Conservation (phyloP, 2,888 invertebrate species). For the Cheilosia soror region DNA sequence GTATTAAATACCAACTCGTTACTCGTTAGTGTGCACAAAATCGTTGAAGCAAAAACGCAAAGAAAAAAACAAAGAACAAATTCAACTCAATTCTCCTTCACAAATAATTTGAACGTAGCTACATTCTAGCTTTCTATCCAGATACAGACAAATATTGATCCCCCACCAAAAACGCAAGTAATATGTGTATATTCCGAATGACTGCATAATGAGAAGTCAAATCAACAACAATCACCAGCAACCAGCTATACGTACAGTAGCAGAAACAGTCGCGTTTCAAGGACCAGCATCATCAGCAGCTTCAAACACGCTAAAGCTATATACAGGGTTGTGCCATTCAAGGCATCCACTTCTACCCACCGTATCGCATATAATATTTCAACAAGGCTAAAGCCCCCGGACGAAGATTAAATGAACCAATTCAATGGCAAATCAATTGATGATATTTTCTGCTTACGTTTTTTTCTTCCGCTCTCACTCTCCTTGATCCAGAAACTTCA, state of each 20-base stretch:
- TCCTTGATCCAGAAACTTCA: conserved; percentile 29
- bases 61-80: conserved; percentile 31
- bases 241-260: conserved; percentile 16
- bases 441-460: conserved; percentile 75
- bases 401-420: conserved; percentile 75
- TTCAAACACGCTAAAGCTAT: conserved; percentile 39
- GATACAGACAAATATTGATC: conserved; percentile 68
- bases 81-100: conserved; percentile 47
- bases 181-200: conserved; percentile 72
- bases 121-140: conserved; percentile 11
- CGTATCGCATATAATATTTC: conserved; percentile 30
- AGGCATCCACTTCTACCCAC: background rate
- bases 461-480: background rate
- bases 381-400: conserved; percentile 42
- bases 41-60: conserved; percentile 44
- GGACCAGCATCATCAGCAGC: conserved; percentile 50
- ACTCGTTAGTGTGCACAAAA: conserved; percentile 52
- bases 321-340: conserved; percentile 41
- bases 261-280: conserved; percentile 56
- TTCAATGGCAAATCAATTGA: conserved; percentile 76
- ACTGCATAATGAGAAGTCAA: conserved; percentile 75
- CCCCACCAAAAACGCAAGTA: conserved; percentile 52
- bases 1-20: conserved; percentile 56
- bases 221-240: conserved; percentile 72
- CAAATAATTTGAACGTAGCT: conserved; percentile 25